Evolutionary conservation across 2,797 vertebrate genomes (phyloP).

Genomic region (Bryconaethiops microstoma): DNA sequence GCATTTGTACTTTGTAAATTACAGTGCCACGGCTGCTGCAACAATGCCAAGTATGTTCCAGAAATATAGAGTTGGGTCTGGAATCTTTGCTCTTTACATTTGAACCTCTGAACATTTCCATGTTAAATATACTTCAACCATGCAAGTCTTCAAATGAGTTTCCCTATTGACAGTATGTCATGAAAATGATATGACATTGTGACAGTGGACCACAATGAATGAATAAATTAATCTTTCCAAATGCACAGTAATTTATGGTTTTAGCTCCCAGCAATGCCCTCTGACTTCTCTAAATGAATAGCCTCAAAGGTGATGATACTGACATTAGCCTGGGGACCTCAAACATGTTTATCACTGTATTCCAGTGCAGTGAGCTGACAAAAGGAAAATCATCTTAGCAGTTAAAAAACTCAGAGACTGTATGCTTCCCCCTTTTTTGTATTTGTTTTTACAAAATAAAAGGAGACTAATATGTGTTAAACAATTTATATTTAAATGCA

Average conservation of each 20-base stretch:
- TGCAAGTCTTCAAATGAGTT: too few relatives aligned
- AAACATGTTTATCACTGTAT: too few relatives aligned
- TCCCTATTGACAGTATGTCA: too few relatives aligned
- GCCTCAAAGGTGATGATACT: too few relatives aligned
- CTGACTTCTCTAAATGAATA: too few relatives aligned
- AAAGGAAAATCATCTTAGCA: too few relatives aligned
- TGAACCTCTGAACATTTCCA: too few relatives aligned
- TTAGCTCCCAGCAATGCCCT: conserved; percentile 40
- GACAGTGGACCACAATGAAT: conserved; percentile 33
- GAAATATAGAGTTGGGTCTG: neutral
- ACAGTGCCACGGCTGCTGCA: neutral
- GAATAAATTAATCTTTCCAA: conserved; percentile 33
- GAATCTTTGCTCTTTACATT: too few relatives aligned
- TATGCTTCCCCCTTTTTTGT: neutral
- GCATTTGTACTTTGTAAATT: conserved; percentile 22
- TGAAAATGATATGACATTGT: neutral
- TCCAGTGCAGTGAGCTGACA: too few relatives aligned
- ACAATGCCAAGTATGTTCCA: neutral
- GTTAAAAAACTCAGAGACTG: neutral
- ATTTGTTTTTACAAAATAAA: neutral
- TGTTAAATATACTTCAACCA: too few relatives aligned
- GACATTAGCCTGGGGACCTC: too few relatives aligned
- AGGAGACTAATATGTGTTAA: neutral
- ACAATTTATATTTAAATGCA: conserved; percentile 5
- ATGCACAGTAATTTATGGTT: conserved; percentile 40